Evolutionary conservation across 1,140 invertebrate species (phyloP).

Genomic region (Cyphomyrmex costatus): DNA sequence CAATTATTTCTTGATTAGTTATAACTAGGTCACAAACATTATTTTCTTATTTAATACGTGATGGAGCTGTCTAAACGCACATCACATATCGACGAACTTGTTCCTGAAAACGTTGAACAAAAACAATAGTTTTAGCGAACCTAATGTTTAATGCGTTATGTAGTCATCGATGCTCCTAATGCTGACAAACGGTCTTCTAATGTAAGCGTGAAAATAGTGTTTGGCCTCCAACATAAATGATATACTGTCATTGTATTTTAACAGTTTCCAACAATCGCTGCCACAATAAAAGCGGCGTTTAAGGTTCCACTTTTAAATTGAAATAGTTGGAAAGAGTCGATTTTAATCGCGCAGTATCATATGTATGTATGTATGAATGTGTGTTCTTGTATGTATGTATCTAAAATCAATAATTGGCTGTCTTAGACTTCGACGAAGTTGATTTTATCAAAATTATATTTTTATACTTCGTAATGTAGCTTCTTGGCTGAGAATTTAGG

Average conservation of each 20-base stretch:
- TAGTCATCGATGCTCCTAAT: constrained; percentile 32
- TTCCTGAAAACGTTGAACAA: constrained; percentile 34
- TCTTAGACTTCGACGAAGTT: background rate
- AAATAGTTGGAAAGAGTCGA: constrained; percentile 60
- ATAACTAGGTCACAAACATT: constrained; percentile 11
- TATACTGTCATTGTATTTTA: constrained; percentile 9
- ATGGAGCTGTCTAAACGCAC: constrained; percentile 16
- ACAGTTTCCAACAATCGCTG: constrained; percentile 18
- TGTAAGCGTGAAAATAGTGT: constrained; percentile 31
- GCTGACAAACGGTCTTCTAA: constrained; percentile 33
- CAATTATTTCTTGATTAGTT: constrained; percentile 31
- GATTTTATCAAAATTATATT: constrained; percentile 50
- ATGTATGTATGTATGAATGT: background rate
- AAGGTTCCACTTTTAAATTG: constrained; percentile 58
- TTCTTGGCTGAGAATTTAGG: constrained; percentile 14
- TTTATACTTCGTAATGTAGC: constrained; percentile 32
- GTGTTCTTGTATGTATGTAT: background rate
- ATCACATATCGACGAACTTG: constrained; percentile 10
- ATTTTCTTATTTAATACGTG: constrained; percentile 51
- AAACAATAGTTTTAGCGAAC: constrained; percentile 31
- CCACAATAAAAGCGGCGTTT: constrained; percentile 15
- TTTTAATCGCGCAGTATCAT: constrained; percentile 37
- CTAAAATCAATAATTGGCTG: constrained; percentile 14
- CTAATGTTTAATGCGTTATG: constrained; percentile 31
- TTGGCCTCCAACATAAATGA: constrained; percentile 48